Conservation (phyloP, 2,113 vertebrate genomes). For the Scophthalmus maximus region DNA sequence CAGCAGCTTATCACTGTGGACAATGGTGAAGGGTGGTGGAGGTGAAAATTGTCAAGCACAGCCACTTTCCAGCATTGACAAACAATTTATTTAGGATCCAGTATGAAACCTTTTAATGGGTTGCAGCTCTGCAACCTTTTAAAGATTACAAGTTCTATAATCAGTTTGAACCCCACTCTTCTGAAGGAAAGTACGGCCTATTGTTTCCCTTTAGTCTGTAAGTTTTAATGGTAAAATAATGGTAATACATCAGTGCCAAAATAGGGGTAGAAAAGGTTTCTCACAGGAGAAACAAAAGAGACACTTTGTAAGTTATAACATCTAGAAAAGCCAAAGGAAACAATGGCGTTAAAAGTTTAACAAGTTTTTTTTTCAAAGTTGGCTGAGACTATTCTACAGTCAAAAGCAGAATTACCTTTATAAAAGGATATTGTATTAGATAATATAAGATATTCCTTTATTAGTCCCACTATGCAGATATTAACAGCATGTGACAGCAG, state of each 20-base stretch:
- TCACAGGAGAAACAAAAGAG: neutral
- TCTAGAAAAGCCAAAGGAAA: neutral
- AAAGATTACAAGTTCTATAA: too few relatives aligned
- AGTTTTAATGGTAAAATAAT: too few relatives aligned
- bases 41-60: conserved; percentile 42
- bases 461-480: too few relatives aligned
- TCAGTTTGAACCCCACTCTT: neutral
- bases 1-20: conserved; percentile 39
- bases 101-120: conserved; percentile 5
- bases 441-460: too few relatives aligned
- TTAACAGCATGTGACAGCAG: too few relatives aligned
- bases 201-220: too few relatives aligned
- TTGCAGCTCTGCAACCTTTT: conserved; percentile 5
- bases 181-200: neutral
- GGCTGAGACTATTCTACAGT: neutral
- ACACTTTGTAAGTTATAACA: neutral
- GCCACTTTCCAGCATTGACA: conserved; percentile 29
- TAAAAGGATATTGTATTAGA: neutral
- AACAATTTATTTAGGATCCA: conserved; percentile 5
- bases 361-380: neutral
- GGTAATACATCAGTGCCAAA: too few relatives aligned
- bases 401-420: neutral
- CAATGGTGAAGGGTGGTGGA: conserved; percentile 30
- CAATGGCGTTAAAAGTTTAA: neutral
- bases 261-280: neutral